Evolutionary conservation across 2,888 invertebrate genomes (phyloP).

Genomic region (Saturnia japonica): DNA sequence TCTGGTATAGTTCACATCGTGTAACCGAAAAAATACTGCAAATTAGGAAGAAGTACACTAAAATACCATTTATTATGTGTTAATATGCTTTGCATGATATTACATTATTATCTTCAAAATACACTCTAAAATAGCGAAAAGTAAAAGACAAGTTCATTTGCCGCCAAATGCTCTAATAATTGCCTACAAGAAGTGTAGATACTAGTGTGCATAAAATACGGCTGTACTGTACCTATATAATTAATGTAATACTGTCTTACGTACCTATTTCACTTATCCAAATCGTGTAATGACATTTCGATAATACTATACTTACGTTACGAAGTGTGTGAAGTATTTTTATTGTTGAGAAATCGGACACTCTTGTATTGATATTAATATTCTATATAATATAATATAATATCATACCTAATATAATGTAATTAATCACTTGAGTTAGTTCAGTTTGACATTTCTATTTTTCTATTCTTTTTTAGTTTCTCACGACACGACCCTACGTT

Average conservation of each 20-base stretch:
- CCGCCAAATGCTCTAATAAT: neutral
- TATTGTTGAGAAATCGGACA: neutral
- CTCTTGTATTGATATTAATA: neutral
- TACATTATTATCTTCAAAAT: too few relatives aligned
- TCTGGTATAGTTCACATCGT: too few relatives aligned
- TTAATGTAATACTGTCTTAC: too few relatives aligned
- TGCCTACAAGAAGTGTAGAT: neutral
- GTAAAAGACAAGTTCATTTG: neutral
- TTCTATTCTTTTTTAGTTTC: neutral
- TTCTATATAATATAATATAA: too few relatives aligned
- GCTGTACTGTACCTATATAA: too few relatives aligned
- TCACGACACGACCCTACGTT: neutral
- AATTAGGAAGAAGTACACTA: too few relatives aligned
- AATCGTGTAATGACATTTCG: neutral
- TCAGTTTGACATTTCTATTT: constrained; percentile 1
- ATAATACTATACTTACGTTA: neutral
- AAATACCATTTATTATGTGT: too few relatives aligned
- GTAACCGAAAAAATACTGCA: too few relatives aligned
- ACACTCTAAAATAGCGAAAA: neutral
- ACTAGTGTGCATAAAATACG: neutral
- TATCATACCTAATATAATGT: too few relatives aligned
- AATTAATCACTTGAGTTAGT: too few relatives aligned
- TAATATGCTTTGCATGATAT: too few relatives aligned
- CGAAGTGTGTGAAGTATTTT: neutral
- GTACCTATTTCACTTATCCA: too few relatives aligned